Evolutionary conservation across 2,113 vertebrate genomes (phyloP).

Genomic region (Pangasianodon hypophthalmus): DNA sequence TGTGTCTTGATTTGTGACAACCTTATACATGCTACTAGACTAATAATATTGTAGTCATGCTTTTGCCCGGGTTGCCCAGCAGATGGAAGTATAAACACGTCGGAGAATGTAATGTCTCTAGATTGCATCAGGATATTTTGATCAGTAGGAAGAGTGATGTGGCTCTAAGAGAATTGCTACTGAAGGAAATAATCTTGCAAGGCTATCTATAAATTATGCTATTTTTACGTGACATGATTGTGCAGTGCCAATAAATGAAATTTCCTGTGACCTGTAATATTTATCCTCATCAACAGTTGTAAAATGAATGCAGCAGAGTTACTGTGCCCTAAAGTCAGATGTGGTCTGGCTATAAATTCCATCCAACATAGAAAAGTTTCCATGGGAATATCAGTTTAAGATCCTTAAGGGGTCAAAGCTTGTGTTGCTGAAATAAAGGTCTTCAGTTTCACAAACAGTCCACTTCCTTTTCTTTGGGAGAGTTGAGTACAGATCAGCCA

Average conservation of each 20-base stretch:
- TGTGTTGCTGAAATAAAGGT: not conserved
- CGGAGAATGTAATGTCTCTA: not conserved
- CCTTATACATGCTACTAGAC: not conserved
- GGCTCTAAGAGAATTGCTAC: not conserved
- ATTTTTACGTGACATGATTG: not conserved
- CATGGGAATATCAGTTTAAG: constrained; percentile 9
- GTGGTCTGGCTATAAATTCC: not conserved
- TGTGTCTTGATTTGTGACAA: not conserved
- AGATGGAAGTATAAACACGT: constrained; percentile 7
- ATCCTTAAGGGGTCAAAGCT: not conserved
- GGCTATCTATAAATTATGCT: not conserved
- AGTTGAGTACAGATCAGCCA: constrained; percentile 1
- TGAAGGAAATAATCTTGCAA: not conserved
- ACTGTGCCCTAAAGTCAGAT: not conserved
- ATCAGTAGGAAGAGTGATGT: not conserved
- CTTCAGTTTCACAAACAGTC: constrained; percentile 20
- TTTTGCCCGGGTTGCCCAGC: not conserved
- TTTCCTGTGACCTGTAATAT: not conserved
- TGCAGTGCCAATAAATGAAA: not conserved
- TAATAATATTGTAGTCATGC: not conserved
- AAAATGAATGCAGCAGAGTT: not conserved
- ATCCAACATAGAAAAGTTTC: not conserved
- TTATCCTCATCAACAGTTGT: not conserved
- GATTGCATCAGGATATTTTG: not conserved
- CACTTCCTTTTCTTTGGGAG: constrained; percentile 8